These are phyloP conservation scores for Oophaga pumilio DNA, from an alignment of 2,113 vertebrate species.

Conservation along the genomic window DNA sequence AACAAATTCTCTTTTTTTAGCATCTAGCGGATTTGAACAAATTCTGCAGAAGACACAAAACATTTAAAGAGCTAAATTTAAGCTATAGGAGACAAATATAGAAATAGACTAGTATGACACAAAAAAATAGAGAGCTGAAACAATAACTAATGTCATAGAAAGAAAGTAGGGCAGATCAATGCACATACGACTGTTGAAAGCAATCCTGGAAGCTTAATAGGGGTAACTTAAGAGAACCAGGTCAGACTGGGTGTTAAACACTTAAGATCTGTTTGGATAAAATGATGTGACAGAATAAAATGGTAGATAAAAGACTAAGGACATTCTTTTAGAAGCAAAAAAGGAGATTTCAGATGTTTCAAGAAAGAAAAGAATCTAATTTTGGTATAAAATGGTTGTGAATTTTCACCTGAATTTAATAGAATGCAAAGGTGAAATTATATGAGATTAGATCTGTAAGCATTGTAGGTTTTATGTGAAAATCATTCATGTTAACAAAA, in stretches of 20 bases:
- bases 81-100: neutral
- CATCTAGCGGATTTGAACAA: no score
- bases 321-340: neutral
- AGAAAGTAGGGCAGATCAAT: constrained; percentile 9
- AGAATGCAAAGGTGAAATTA: neutral
- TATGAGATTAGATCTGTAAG: neutral
- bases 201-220: neutral
- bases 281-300: neutral
- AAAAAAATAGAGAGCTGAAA: neutral
- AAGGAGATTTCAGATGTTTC: neutral
- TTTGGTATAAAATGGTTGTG: neutral
- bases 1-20: no score
- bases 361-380: constrained; percentile 23
- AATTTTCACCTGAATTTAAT: neutral
- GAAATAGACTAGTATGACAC: neutral
- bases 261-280: constrained; percentile 2
- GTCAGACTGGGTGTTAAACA: neutral
- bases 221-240: neutral
- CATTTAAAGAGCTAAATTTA: no score
- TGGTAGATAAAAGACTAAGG: neutral
- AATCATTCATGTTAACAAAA: neutral
- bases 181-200: neutral
- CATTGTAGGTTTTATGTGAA: neutral
- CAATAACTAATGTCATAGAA: neutral
- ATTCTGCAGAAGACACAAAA: no score